Evolutionary conservation across 2,888 invertebrate genomes (phyloP).

Genomic region (Malacosoma neustria): DNA sequence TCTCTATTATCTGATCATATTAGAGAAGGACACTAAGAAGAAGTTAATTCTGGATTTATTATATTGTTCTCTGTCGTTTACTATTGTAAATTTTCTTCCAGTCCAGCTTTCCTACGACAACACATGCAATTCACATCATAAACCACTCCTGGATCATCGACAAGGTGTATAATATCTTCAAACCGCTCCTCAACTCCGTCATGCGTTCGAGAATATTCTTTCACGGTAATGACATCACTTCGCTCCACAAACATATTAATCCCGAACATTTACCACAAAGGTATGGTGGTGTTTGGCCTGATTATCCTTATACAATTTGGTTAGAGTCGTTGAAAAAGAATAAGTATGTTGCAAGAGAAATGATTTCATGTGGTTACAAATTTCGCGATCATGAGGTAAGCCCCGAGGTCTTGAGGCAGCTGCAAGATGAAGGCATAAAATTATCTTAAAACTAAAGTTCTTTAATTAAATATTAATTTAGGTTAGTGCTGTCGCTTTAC

Average conservation of each 20-base stretch:
- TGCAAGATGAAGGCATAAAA: slow-evolving; percentile 45
- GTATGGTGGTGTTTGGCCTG: slow-evolving; percentile 81
- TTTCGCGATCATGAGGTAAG: slow-evolving; percentile 58
- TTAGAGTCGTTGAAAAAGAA: slow-evolving; percentile 76
- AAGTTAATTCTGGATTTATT: no score
- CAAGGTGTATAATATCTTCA: slow-evolving; percentile 84
- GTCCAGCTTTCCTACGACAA: slow-evolving; percentile 83
- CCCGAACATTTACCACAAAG: slow-evolving; percentile 81
- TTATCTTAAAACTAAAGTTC: slow-evolving; percentile 40
- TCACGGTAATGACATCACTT: slow-evolving; percentile 82
- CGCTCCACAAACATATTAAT: slow-evolving; percentile 82
- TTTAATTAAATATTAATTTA: no score
- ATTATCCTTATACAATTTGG: slow-evolving; percentile 85
- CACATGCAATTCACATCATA: slow-evolving; percentile 83
- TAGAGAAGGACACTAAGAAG: no score
- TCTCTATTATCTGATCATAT: no score
- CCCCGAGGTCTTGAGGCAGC: slow-evolving; percentile 42
- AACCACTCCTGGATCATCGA: slow-evolving; percentile 90
- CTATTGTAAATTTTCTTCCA: no score
- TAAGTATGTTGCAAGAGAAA: slow-evolving; percentile 75
- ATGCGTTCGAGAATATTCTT: slow-evolving; percentile 81
- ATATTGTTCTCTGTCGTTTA: no score
- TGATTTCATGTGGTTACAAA: slow-evolving; percentile 78
- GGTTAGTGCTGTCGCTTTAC: no score
- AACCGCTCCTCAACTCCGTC: slow-evolving; percentile 79